Evolutionary conservation across 2,888 invertebrate genomes (phyloP).

Genomic region (Notodonta ziczac): DNA sequence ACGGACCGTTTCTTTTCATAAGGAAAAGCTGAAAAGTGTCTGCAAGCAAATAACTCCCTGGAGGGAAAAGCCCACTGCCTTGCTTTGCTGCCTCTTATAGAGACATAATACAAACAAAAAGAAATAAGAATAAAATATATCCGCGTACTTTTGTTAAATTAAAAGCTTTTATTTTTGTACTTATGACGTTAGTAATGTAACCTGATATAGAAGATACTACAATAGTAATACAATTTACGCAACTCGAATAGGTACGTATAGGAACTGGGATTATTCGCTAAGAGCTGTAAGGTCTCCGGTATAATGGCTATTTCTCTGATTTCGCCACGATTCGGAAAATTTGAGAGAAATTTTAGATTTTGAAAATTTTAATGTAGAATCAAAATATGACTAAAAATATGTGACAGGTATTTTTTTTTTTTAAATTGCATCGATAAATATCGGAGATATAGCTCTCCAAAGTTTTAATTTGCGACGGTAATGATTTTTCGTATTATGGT

Average conservation of each 20-base stretch:
- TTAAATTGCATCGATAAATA: too few species aligned
- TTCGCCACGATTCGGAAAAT: too few species aligned
- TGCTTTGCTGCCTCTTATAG: conserved; percentile 71
- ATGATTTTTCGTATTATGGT: too few species aligned
- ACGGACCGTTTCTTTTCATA: conserved; percentile 84
- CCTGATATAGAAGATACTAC: neutral
- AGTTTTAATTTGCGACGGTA: too few species aligned
- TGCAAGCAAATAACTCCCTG: conserved; percentile 83
- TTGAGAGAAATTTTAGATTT: too few species aligned
- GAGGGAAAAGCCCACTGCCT: conserved; percentile 82
- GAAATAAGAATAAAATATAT: conserved; percentile 65
- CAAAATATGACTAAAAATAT: too few species aligned
- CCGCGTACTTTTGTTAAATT: conserved; percentile 49
- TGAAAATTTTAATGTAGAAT: too few species aligned
- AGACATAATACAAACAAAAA: conserved; percentile 60
- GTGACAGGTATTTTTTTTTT: too few species aligned
- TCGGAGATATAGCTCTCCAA: too few species aligned
- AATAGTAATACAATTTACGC: neutral
- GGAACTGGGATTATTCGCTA: neutral
- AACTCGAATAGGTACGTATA: neutral
- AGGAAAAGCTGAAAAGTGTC: conserved; percentile 84
- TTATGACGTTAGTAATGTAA: conserved; percentile 14
- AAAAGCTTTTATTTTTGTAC: conserved; percentile 37
- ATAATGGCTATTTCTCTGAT: too few species aligned
- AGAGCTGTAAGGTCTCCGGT: neutral